Conservation (phyloP, 2,888 invertebrate genomes). For the Meghimatium bilineatum region DNA sequence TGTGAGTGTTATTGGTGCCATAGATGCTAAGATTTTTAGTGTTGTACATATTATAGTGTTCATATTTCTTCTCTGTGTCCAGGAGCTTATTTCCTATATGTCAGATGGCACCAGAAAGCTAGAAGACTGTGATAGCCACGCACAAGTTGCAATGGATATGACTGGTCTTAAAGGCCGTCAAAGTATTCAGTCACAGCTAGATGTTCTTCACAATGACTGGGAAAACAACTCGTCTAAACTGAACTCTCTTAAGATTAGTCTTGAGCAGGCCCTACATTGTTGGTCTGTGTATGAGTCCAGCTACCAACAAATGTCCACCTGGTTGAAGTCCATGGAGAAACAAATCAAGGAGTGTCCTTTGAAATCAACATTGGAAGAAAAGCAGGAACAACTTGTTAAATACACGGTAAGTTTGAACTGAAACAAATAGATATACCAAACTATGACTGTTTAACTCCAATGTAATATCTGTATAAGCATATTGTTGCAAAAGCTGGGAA, state of each 20-base stretch:
- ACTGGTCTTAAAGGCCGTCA: conserved; percentile 80
- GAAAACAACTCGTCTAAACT: conserved; percentile 74
- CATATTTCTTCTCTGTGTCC: conserved; percentile 22
- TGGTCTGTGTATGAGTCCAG: conserved; percentile 92
- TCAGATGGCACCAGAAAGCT: conserved; percentile 80
- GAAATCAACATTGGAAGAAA: conserved; percentile 88
- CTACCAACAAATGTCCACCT: conserved; percentile 87
- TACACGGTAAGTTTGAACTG: conserved; percentile 81
- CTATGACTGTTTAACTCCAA: too few species aligned
- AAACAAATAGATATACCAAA: too few species aligned
- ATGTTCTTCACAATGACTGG: conserved; percentile 71
- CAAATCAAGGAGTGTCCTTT: conserved; percentile 91
- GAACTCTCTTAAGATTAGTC: conserved; percentile 81
- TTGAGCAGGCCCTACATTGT: conserved; percentile 82
- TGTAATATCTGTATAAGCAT: neutral
- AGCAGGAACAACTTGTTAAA: conserved; percentile 85
- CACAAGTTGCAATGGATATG: conserved; percentile 79
- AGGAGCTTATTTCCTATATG: conserved; percentile 81
- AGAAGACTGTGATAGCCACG: conserved; percentile 83
- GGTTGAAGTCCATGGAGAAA: conserved; percentile 90
- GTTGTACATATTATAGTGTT: neutral
- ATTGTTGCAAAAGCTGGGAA: too few species aligned
- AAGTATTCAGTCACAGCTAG: conserved; percentile 70
- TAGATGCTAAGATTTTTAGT: neutral
- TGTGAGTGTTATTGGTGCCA: neutral